phyloP scores from a whole-genome alignment of 2,797 vertebrate species.

The Amphiprion clarkii region DNA sequence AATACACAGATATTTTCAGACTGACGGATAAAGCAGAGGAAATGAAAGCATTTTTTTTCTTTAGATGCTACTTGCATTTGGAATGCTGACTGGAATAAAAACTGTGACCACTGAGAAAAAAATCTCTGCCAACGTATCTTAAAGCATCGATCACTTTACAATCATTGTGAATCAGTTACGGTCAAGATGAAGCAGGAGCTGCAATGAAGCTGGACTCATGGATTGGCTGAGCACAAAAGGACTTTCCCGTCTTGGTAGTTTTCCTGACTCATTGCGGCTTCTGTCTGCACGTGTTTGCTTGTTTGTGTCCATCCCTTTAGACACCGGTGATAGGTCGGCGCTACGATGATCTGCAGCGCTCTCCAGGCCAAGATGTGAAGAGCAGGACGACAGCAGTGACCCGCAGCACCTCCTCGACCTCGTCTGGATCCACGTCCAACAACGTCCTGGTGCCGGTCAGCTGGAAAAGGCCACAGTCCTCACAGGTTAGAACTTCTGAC shows the following conservation, averaged over 20 bases:
- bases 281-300: slow-evolving; percentile 21
- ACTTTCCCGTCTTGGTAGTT: slow-evolving; percentile 17
- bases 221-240: slow-evolving; percentile 18
- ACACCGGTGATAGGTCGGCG: slow-evolving; percentile 95
- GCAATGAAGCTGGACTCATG: slow-evolving; percentile 1
- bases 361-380: slow-evolving; percentile 91
- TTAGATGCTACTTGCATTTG: neutral
- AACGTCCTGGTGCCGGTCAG: slow-evolving; percentile 98
- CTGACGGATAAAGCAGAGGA: slow-evolving; percentile 26
- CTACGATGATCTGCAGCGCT: slow-evolving; percentile 93
- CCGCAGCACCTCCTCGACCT: slow-evolving; percentile 96
- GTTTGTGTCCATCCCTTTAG: slow-evolving; percentile 72
- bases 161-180: neutral
- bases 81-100: slow-evolving; percentile 21
- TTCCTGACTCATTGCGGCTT: slow-evolving; percentile 37
- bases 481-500: slow-evolving; percentile 87
- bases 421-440: slow-evolving; percentile 95
- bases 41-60: slow-evolving; percentile 13
- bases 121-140: slow-evolving; percentile 10
- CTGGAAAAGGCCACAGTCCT: slow-evolving; percentile 98
- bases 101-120: neutral
- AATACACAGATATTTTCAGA: slow-evolving; percentile 55
- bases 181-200: slow-evolving; percentile 17
- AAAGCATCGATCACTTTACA: slow-evolving; percentile 8
- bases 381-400: slow-evolving; percentile 91